Evolutionary conservation across 2,888 invertebrate species (phyloP).

Genomic region (Dasypogon diadema): DNA sequence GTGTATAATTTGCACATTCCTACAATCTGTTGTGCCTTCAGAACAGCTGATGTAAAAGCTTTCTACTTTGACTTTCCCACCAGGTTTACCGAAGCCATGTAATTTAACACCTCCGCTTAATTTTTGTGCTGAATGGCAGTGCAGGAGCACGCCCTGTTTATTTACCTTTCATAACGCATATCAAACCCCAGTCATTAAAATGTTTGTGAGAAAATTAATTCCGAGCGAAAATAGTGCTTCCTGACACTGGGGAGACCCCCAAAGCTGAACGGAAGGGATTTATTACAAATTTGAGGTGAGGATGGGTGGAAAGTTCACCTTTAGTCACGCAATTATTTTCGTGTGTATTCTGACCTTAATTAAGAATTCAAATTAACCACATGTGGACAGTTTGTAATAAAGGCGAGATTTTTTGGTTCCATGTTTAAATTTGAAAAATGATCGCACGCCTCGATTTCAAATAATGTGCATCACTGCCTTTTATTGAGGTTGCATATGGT

Average conservation of each 20-base stretch:
- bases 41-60: constrained; percentile 13
- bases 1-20: constrained; percentile 29
- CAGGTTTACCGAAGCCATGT: neutral
- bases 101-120: constrained; percentile 12
- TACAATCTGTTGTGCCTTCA: constrained; percentile 32
- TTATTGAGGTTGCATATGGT: constrained; percentile 1
- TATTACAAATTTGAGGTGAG: neutral
- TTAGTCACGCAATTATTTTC: neutral
- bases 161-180: constrained; percentile 22
- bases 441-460: too few relatives aligned
- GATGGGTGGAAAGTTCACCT: neutral
- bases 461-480: neutral
- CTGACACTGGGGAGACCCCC: neutral
- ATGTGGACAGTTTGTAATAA: neutral
- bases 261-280: neutral
- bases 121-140: neutral
- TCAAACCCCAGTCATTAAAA: constrained; percentile 27
- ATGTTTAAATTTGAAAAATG: too few relatives aligned
- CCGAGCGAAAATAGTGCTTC: neutral
- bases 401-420: neutral
- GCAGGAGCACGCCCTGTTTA: neutral
- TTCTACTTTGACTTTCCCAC: neutral
- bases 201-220: constrained; percentile 19
- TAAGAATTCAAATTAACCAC: neutral
- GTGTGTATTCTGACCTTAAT: neutral